Conservation (phyloP, 2,888 invertebrate species). For the Spilosoma lubricipeda region DNA sequence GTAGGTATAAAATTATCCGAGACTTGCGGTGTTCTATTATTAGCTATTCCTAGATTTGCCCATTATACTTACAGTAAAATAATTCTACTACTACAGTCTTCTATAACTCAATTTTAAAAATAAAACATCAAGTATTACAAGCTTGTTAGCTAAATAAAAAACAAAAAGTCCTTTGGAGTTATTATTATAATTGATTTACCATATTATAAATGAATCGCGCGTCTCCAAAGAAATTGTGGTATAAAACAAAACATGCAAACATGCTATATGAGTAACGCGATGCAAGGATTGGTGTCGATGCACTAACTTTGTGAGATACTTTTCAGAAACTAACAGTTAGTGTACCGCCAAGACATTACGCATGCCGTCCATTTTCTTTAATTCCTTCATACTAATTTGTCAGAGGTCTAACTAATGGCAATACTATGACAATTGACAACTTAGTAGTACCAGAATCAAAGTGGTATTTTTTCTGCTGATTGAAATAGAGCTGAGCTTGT, state of each 20-base stretch:
- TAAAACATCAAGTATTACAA: slow-evolving; percentile 9
- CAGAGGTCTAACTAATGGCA: neutral
- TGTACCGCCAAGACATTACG: slow-evolving; percentile 36
- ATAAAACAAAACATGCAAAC: slow-evolving; percentile 43
- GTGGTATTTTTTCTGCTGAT: slow-evolving; percentile 41
- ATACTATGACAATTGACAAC: slow-evolving; percentile 19
- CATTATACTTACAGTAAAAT: neutral
- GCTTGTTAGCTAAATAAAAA: slow-evolving; percentile 5
- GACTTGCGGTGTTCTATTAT: neutral
- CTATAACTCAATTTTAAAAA: neutral
- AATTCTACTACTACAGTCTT: neutral
- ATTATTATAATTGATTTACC: neutral
- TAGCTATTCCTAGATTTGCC: neutral
- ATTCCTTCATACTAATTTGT: slow-evolving; percentile 40
- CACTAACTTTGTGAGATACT: slow-evolving; percentile 49
- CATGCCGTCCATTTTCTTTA: slow-evolving; percentile 31
- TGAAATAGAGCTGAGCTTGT: slow-evolving; percentile 52
- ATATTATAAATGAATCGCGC: too few relatives aligned
- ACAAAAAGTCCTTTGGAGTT: slow-evolving; percentile 15
- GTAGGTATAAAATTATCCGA: neutral
- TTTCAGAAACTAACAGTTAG: slow-evolving; percentile 22
- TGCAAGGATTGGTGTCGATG: slow-evolving; percentile 51
- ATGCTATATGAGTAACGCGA: slow-evolving; percentile 53
- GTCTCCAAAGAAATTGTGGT: slow-evolving; percentile 34
- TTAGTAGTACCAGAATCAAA: slow-evolving; percentile 35